Base-by-base conservation (phyloP, 2,888 invertebrate genomes). In the Megastigmus dorsalis region DNA sequence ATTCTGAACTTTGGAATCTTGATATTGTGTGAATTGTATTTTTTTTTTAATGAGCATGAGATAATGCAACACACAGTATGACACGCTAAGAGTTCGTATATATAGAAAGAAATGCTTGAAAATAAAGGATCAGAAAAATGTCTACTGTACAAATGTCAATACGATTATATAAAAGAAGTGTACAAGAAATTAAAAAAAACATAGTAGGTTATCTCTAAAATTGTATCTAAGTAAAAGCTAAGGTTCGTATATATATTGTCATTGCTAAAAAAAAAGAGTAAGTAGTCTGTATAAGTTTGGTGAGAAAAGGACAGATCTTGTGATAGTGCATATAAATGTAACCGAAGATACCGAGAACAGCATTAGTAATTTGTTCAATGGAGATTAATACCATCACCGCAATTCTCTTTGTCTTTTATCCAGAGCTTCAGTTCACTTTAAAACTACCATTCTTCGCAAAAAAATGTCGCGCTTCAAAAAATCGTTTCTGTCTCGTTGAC, bases 381-480 rank as follows among this genome's bases (percentile, higher is more conserved):
- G 79, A 79, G 83, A 76, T 79, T 63, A 65, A 84, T 85, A 85
- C 88, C 87, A 82, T 85, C 87, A 88, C 88, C 88, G 82, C 81
- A 85, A 83, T 80, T 82, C 30, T 82, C n/a, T n/a, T n/a, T n/a
- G n/a, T n/a, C n/a, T n/a, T n/a, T 82, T 79, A 81, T 82, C 73
- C 77, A 81, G 77, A 65, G 62, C 57, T 75, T 72, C n/a, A 72
- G 57, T 78, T 59, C 41, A 60, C 26, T 72, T 72, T 26, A 20
- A 65, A 60, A 65, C 23, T 78, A 74, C 50, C 43, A 20, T 28
- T 55, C 13, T 68, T 28, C 43, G 15, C 15, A 33, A 28, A 48
- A n/a, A n/a, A n/a, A n/a, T n/a, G n/a, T 57, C 38, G 13, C 3
- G 20, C 59, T 59, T 41, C 5, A 72, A 72, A n/a, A n/a, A n/a